A percentile compares a stretch with the other conserved stretches of the same genome.
Conservation (phyloP, 2,113 vertebrate species). For the Mustela nigripes region DNA sequence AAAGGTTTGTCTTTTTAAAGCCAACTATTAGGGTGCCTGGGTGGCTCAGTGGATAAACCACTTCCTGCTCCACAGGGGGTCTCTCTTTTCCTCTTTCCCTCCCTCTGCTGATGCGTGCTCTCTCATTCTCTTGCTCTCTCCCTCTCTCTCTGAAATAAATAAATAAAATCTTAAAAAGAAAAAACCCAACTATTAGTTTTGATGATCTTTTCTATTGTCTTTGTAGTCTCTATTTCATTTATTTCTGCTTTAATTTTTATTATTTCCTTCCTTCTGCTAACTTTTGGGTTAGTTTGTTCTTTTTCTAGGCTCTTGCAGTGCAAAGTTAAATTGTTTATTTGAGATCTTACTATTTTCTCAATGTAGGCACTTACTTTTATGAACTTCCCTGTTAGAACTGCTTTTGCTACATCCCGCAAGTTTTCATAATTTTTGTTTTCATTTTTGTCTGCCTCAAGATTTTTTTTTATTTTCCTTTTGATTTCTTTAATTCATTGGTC, state of each 20-base stretch:
- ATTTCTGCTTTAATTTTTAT: background rate
- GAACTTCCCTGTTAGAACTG: background rate
- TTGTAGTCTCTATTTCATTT: background rate
- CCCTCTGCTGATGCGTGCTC: background rate
- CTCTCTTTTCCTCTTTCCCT: background rate
- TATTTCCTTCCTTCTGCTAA: background rate
- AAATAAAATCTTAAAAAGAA: background rate
- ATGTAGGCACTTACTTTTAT: background rate
- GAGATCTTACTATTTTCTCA: background rate
- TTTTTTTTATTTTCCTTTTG: background rate
- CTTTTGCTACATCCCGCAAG: background rate
- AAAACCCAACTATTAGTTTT: background rate
- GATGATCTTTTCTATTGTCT: background rate
- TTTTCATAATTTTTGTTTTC: background rate
- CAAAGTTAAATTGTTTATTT: background rate
- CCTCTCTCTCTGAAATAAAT: background rate
- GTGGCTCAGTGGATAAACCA: background rate
- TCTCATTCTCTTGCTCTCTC: too few species aligned
- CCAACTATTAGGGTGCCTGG: background rate
- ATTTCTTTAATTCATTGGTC: background rate
- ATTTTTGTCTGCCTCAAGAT: background rate
- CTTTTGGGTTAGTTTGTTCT: background rate
- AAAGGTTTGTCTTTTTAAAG: background rate
- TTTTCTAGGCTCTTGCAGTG: background rate
- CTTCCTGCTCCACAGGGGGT: background rate